phyloP scores from a whole-genome alignment of 2,797 vertebrate species.

The Orientallactaga sibirica region DNA sequence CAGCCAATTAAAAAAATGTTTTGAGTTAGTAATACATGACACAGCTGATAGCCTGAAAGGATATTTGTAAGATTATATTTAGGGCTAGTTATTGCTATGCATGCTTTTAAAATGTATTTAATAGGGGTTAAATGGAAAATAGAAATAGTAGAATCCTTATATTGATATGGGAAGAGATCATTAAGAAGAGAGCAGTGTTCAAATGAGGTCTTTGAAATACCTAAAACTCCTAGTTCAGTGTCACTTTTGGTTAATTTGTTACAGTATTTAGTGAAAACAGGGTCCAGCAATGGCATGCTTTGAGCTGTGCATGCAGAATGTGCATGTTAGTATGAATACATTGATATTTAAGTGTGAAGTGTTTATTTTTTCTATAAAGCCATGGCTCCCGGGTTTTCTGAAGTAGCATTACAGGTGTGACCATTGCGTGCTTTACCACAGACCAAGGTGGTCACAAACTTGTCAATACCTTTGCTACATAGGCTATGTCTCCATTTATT shows the following conservation, averaged over 20 bases:
- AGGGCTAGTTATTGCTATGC: slow-evolving; percentile 38
- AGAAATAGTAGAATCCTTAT: slow-evolving; percentile 51
- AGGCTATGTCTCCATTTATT: slow-evolving; percentile 34
- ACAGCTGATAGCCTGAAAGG: slow-evolving; percentile 26
- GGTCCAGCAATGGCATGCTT: slow-evolving; percentile 6
- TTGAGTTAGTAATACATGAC: slow-evolving; percentile 26
- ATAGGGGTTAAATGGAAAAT: slow-evolving; percentile 62
- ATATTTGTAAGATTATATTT: slow-evolving; percentile 60
- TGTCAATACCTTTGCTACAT: slow-evolving; percentile 12
- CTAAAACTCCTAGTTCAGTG: slow-evolving; percentile 52
- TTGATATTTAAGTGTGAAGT: slow-evolving; percentile 49
- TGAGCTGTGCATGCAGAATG: neutral
- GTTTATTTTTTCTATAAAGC: neutral
- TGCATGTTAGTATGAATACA: slow-evolving; percentile 24
- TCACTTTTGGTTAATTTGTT: slow-evolving; percentile 14
- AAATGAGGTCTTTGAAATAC: slow-evolving; percentile 54
- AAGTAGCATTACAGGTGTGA: slow-evolving; percentile 43
- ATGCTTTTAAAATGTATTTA: slow-evolving; percentile 58
- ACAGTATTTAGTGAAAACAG: slow-evolving; percentile 18
- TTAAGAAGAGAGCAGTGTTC: slow-evolving; percentile 6
- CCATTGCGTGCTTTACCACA: slow-evolving; percentile 4
- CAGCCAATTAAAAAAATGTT: slow-evolving; percentile 50
- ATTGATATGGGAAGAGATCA: slow-evolving; percentile 24
- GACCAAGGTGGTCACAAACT: neutral
- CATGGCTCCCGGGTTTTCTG: slow-evolving; percentile 44